Conservation (phyloP, 2,888 invertebrate species). For the Zhuqinia jingwanae region DNA sequence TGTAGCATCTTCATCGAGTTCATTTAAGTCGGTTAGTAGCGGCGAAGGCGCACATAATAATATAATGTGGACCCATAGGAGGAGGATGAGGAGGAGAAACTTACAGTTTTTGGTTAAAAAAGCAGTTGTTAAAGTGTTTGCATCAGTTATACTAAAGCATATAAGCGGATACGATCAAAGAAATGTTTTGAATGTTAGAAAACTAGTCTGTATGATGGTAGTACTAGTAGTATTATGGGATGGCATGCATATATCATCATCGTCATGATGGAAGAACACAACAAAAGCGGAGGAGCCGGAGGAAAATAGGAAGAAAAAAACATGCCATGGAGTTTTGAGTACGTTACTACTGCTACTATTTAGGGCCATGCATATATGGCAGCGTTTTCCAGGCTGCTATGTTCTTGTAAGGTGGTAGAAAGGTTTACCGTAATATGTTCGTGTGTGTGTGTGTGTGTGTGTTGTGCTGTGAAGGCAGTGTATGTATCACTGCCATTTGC, state of each 20-base stretch:
- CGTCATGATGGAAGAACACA: too few species aligned
- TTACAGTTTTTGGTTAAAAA: neutral
- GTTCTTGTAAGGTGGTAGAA: too few species aligned
- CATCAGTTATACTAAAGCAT: neutral
- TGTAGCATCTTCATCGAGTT: neutral
- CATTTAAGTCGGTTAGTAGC: slow-evolving; percentile 26
- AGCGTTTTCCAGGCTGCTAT: neutral
- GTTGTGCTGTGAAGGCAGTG: neutral
- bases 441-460: neutral
- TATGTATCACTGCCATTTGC: too few species aligned
- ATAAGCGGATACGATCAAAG: neutral
- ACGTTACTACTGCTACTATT: too few species aligned
- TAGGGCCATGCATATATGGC: too few species aligned
- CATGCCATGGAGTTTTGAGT: too few species aligned
- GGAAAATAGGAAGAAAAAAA: too few species aligned
- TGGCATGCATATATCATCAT: neutral
- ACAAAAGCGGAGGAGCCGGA: too few species aligned
- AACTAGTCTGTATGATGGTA: neutral
- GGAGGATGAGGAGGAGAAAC: neutral
- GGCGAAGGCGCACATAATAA: slow-evolving; percentile 14
- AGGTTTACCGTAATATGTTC: too few species aligned
- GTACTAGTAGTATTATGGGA: too few species aligned
- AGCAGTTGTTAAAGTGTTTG: slow-evolving; percentile 19
- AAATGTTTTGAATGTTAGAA: neutral
- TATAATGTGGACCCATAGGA: neutral